Evolutionary conservation across 1,140 invertebrate genomes (phyloP).

Genomic region (Plodia interpunctella): DNA sequence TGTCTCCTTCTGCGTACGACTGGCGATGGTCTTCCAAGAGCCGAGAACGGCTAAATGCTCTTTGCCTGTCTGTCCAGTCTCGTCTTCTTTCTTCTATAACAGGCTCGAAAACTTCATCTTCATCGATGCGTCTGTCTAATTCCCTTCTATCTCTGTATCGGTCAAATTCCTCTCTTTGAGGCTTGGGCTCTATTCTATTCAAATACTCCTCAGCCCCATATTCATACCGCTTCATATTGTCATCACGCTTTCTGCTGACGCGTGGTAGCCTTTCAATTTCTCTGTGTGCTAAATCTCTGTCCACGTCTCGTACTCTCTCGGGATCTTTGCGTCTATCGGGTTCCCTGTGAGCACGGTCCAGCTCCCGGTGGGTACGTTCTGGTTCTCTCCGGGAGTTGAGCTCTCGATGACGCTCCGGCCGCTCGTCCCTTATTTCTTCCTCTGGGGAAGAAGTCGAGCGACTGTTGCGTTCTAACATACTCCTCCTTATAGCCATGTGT

Average conservation of each 20-base stretch:
- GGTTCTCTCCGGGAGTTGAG: constrained; percentile 56
- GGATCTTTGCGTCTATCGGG: constrained; percentile 58
- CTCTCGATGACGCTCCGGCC: constrained; percentile 62
- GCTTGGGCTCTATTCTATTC: constrained; percentile 62
- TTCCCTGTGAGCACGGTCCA: constrained; percentile 61
- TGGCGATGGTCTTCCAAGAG: constrained; percentile 65
- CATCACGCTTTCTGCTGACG: constrained; percentile 61
- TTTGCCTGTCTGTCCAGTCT: constrained; percentile 64
- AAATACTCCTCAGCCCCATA: constrained; percentile 63
- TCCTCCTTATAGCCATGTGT: constrained; percentile 70
- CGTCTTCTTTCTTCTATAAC: constrained; percentile 65
- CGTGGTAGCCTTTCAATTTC: constrained; percentile 67
- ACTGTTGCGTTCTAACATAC: constrained; percentile 70
- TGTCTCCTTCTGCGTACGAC: constrained; percentile 57
- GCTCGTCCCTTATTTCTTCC: constrained; percentile 69
- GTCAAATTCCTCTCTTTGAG: constrained; percentile 55
- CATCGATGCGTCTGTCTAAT: constrained; percentile 62
- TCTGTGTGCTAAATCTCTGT: constrained; percentile 43
- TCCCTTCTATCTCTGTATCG: constrained; percentile 58
- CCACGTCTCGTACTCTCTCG: constrained; percentile 48
- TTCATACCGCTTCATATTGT: constrained; percentile 50
- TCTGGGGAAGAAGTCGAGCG: constrained; percentile 74
- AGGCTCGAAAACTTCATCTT: constrained; percentile 70
- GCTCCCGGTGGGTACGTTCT: constrained; percentile 59
- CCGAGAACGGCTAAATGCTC: constrained; percentile 64